A percentile compares a stretch with the other conserved stretches of the same genome.
These are phyloP conservation scores for Troides helena DNA, from an alignment of 2,888 invertebrate species.

Conservation along the genomic window DNA sequence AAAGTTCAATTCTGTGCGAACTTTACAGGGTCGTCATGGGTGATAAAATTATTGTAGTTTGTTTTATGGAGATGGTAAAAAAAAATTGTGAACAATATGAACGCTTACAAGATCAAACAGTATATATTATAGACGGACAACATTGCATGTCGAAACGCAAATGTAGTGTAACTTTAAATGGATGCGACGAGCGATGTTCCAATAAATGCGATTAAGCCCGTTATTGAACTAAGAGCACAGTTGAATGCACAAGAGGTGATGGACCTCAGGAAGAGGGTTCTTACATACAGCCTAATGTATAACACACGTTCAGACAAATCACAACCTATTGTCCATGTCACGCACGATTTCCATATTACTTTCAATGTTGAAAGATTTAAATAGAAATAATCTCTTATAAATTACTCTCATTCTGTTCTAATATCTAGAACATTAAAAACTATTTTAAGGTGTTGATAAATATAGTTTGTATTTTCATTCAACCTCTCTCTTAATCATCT, in stretches of 20 bases:
- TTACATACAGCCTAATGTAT: constrained; percentile 62
- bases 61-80: not conserved
- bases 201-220: constrained; percentile 30
- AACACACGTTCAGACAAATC: constrained; percentile 53
- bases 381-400: not conserved
- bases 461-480: too few relatives aligned
- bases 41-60: too few relatives aligned
- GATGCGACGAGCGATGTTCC: constrained; percentile 26
- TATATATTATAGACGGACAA: constrained; percentile 1
- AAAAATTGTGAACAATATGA: not conserved
- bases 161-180: constrained; percentile 31
- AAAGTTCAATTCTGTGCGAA: too few relatives aligned
- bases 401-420: not conserved
- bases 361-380: constrained; percentile 24
- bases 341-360: constrained; percentile 45
- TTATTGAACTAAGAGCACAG: constrained; percentile 41
- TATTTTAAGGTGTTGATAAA: not conserved
- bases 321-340: constrained; percentile 63
- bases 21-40: too few relatives aligned
- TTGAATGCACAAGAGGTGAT: constrained; percentile 68
- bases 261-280: constrained; percentile 70
- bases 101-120: not conserved
- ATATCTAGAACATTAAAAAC: constrained; percentile 1
- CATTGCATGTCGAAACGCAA: constrained; percentile 25
- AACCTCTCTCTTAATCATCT: too few relatives aligned